phyloP scores from a whole-genome alignment of 2,797 vertebrate species.

The Anabacerthia variegaticeps region DNA sequence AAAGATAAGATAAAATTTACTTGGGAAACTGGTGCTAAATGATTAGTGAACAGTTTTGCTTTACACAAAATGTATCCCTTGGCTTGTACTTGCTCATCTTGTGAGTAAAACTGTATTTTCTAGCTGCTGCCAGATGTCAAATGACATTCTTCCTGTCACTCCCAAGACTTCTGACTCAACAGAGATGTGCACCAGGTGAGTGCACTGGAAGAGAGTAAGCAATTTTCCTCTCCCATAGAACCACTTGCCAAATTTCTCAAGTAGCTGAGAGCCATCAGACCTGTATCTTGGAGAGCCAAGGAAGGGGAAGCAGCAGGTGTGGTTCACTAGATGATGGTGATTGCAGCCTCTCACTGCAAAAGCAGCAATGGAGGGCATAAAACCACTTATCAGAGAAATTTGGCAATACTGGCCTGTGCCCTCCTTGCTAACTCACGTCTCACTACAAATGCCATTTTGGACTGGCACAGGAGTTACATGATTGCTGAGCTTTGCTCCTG shows the following conservation, averaged over 20 bases:
- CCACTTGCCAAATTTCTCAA: not conserved
- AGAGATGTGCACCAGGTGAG: not conserved
- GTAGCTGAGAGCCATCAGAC: not conserved
- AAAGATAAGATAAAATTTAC: not conserved
- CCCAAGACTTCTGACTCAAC: not conserved
- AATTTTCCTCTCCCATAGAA: not conserved
- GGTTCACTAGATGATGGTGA: not conserved
- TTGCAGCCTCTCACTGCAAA: not conserved
- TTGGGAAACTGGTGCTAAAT: not conserved
- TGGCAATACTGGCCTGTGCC: not conserved
- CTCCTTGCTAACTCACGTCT: not conserved
- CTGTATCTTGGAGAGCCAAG: not conserved
- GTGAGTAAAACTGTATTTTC: not conserved
- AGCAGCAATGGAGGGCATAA: not conserved
- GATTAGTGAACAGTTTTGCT: not conserved
- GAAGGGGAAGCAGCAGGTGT: not conserved
- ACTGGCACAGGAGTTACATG: not conserved
- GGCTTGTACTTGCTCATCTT: not conserved
- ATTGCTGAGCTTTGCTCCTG: not conserved
- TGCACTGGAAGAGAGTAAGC: not conserved
- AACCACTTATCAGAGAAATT: fast-evolving
- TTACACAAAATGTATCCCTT: not conserved
- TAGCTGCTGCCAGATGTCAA: not conserved
- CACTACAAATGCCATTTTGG: not conserved
- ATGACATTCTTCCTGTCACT: not conserved